phyloP scores from a whole-genome alignment of 1,140 invertebrate species.

The Drosophila tsacasi region DNA sequence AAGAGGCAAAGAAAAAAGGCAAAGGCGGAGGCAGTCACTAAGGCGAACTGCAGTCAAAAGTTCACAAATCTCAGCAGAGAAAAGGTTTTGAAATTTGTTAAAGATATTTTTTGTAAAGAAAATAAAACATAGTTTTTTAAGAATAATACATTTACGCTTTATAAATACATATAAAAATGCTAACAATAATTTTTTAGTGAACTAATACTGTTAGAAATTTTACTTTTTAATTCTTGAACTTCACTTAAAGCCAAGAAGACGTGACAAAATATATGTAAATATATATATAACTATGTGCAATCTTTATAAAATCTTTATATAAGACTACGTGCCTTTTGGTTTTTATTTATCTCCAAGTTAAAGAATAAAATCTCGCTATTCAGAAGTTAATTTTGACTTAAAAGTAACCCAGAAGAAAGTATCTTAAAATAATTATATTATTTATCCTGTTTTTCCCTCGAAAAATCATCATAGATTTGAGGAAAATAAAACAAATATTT shows the following conservation, averaged over 20 bases:
- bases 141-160: too few relatives aligned
- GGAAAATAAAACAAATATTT: slow-evolving; percentile 31
- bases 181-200: too few relatives aligned
- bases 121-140: too few relatives aligned
- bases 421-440: too few relatives aligned
- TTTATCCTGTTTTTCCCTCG: not conserved
- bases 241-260: too few relatives aligned
- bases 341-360: not conserved
- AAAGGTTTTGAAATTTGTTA: not conserved
- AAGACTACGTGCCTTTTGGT: not conserved
- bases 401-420: not conserved
- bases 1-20: slow-evolving; percentile 34
- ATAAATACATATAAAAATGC: too few relatives aligned
- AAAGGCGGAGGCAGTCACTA: slow-evolving; percentile 12
- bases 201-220: too few relatives aligned
- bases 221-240: not conserved
- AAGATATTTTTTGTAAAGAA: not conserved
- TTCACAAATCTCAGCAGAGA: slow-evolving; percentile 17
- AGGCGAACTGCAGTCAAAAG: slow-evolving; percentile 38
- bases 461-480: slow-evolving; percentile 47
- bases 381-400: not conserved
- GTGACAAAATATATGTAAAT: slow-evolving; percentile 1
- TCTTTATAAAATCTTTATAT: not conserved
- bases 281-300: not conserved
- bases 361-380: not conserved